Conservation (phyloP, 2,113 vertebrate species). For the Amphilophus citrinellus region DNA sequence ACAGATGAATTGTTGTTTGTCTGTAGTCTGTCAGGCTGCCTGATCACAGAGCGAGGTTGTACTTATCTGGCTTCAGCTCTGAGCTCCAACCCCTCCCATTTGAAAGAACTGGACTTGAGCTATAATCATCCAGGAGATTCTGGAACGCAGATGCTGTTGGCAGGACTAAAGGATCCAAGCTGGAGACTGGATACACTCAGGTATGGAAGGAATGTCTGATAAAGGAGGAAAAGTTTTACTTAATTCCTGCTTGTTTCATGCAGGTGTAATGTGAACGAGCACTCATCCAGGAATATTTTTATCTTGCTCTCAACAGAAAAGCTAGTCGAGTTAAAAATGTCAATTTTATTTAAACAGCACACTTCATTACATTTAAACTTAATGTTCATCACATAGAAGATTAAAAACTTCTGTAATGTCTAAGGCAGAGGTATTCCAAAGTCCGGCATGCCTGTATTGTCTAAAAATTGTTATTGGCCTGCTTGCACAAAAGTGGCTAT, state of each 20-base stretch:
- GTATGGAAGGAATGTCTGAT: not conserved
- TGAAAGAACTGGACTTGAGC: not conserved
- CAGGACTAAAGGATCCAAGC: not conserved
- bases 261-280: not conserved
- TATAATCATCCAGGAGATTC: constrained; percentile 1
- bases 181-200: not conserved
- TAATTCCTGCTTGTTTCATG: not conserved
- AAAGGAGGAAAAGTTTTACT: not conserved
- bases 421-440: too few species aligned
- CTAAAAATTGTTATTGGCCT: too few species aligned
- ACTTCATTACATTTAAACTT: not conserved
- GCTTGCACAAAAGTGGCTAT: too few species aligned
- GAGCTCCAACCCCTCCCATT: not conserved
- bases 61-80: constrained; percentile 3
- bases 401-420: not conserved
- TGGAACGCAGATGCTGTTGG: not conserved
- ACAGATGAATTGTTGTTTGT: not conserved
- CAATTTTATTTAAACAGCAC: not conserved
- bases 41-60: constrained; percentile 1
- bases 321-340: not conserved
- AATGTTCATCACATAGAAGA: not conserved
- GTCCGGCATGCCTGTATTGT: too few species aligned
- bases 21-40: not conserved
- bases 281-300: not conserved
- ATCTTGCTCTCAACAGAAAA: too few species aligned